Percentiles rank a stretch among this genome's conserved stretches.
These are phyloP conservation scores for Wiebesia pumilae DNA, from an alignment of 1,140 invertebrate genomes.

Conservation along the genomic window DNA sequence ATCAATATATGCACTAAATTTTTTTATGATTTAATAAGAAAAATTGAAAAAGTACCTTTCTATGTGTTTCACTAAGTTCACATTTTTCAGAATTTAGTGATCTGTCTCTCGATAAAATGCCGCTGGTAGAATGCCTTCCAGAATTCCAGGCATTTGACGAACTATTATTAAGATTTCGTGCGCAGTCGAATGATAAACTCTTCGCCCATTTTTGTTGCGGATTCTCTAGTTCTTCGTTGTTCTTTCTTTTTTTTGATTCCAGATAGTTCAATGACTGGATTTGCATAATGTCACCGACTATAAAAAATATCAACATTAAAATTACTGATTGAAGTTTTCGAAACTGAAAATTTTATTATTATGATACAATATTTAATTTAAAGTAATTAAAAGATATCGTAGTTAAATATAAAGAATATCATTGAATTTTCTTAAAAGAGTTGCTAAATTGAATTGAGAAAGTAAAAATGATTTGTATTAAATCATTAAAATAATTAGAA, in stretches of 20 bases:
- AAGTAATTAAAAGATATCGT: too few species aligned
- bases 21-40: not conserved
- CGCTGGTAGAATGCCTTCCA: conserved; percentile 60
- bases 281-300: conserved; percentile 39
- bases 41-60: conserved; percentile 74
- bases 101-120: conserved; percentile 55
- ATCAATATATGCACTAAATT: too few species aligned
- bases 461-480: too few species aligned
- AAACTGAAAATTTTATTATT: too few species aligned
- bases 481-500: too few species aligned
- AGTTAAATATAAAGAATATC: too few species aligned
- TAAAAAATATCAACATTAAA: not conserved
- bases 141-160: conserved; percentile 56
- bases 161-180: conserved; percentile 58
- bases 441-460: too few species aligned
- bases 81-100: conserved; percentile 55
- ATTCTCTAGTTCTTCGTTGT: conserved; percentile 74
- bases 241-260: conserved; percentile 73
- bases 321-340: too few species aligned
- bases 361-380: not conserved
- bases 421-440: too few species aligned
- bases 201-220: conserved; percentile 76
- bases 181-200: conserved; percentile 78
- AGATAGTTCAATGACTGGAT: conserved; percentile 49
- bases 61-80: conserved; percentile 78